Conservation (phyloP, 53 echinoderm and acorn worm species). For the Echinarachnius parma region DNA sequence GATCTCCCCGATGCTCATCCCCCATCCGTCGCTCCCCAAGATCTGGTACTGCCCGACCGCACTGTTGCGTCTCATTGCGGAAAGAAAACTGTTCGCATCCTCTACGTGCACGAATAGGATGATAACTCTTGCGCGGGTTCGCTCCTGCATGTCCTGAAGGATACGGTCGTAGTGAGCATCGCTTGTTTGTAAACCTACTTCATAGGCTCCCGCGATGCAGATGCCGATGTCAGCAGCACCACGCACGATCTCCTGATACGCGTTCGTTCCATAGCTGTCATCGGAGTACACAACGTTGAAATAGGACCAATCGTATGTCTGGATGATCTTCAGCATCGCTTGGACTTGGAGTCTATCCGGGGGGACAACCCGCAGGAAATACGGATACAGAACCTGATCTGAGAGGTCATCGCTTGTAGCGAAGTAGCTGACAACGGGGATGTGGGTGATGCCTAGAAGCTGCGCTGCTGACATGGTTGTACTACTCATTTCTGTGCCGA, state of each 20-base stretch:
- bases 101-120: conserved; percentile 58
- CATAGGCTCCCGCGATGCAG: conserved; percentile 6
- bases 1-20: conserved; percentile 72
- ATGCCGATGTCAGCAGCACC: conserved; percentile 6
- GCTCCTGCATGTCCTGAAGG: neutral
- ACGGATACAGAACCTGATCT: conserved; percentile 56
- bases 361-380: conserved; percentile 79
- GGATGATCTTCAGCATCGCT: conserved; percentile 68
- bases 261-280: conserved; percentile 79
- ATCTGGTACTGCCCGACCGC: conserved; percentile 56
- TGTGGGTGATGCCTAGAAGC: conserved; percentile 62
- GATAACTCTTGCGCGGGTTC: conserved; percentile 35
- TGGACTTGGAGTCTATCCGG: conserved; percentile 81
- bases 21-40: conserved; percentile 88
- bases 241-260: conserved; percentile 34
- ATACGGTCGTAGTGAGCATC: conserved; percentile 15
- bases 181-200: neutral
- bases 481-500: conserved; percentile 76
- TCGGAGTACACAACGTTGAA: conserved; percentile 75
- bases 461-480: conserved; percentile 71
- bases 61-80: conserved; percentile 25
- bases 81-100: conserved; percentile 58
- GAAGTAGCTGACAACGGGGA: conserved; percentile 84
- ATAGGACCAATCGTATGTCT: conserved; percentile 77
- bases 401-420: conserved; percentile 82